These are phyloP conservation scores for Plectrocnemia conspersa DNA, from an alignment of 1,140 invertebrate species.

Conservation along the genomic window DNA sequence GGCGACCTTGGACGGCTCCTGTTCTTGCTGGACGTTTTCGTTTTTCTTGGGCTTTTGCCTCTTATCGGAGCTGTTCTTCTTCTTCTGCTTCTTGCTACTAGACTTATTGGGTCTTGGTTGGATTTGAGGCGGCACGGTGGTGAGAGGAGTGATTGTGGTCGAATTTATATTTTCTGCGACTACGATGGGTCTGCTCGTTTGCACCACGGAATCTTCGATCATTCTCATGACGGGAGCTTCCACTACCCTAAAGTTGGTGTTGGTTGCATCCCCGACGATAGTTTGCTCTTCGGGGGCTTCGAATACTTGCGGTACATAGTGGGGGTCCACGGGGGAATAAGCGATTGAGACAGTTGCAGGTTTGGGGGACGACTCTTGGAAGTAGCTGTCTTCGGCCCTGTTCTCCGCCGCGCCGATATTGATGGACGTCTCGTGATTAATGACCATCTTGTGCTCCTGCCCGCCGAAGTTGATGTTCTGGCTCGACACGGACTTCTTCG, in stretches of 20 bases:
- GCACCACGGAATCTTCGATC: background rate
- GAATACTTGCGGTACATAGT: constrained; percentile 41
- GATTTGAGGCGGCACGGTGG: background rate
- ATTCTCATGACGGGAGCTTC: constrained; percentile 37
- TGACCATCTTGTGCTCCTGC: constrained; percentile 42
- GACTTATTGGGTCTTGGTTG: background rate
- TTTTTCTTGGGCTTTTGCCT: background rate
- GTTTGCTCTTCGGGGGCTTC: constrained; percentile 40
- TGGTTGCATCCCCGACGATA: constrained; percentile 41
- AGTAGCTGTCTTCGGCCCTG: background rate
- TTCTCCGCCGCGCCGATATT: constrained; percentile 15
- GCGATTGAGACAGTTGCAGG: constrained; percentile 36
- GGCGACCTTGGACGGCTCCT: background rate
- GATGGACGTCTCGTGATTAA: constrained; percentile 41
- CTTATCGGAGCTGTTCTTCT: background rate
- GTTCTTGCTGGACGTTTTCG: too few relatives aligned
- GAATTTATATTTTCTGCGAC: background rate
- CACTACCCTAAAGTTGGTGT: constrained; percentile 43
- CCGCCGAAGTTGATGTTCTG: constrained; percentile 48
- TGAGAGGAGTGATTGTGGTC: background rate
- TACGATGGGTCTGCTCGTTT: background rate
- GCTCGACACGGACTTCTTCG: constrained; percentile 46
- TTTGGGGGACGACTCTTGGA: constrained; percentile 18
- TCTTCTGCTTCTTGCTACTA: constrained; percentile 13
- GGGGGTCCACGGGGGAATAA: constrained; percentile 40